A percentile compares a stretch with the other conserved stretches of the same genome.
phyloP scores from a whole-genome alignment of 1,140 invertebrate species.

The Bombus sylvicola region DNA sequence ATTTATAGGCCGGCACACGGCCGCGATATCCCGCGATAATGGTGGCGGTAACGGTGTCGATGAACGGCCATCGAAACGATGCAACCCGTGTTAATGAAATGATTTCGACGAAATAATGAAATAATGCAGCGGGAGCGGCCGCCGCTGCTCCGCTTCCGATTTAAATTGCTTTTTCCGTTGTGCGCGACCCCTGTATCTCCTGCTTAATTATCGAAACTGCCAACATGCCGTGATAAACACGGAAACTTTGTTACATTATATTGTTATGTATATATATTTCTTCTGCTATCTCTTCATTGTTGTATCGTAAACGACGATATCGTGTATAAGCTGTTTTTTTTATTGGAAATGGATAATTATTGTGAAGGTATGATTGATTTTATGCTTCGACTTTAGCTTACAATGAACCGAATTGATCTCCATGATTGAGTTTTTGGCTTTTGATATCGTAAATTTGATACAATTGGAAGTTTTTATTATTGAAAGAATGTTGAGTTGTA shows the following conservation, averaged over 20 bases:
- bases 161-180: constrained; percentile 15
- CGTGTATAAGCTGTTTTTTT: too few relatives aligned
- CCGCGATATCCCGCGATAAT: constrained; percentile 50
- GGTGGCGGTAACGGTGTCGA: constrained; percentile 49
- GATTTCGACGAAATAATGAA: constrained; percentile 46
- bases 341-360: too few relatives aligned
- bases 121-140: constrained; percentile 5
- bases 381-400: too few relatives aligned
- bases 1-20: constrained; percentile 44
- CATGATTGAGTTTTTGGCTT: too few relatives aligned
- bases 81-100: constrained; percentile 46
- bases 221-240: neutral
- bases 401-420: too few relatives aligned
- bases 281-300: neutral
- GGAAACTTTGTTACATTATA: neutral
- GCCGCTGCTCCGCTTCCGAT: neutral
- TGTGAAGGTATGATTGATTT: too few relatives aligned
- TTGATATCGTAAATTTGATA: too few relatives aligned
- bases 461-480: too few relatives aligned
- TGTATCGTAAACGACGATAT: too few relatives aligned
- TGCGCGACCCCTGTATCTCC: neutral
- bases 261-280: neutral
- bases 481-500: too few relatives aligned
- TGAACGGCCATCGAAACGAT: constrained; percentile 48
- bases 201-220: constrained; percentile 4